A percentile compares a stretch with the other conserved stretches of the same genome.
These are phyloP conservation scores for Liodrosophila aerea DNA, from an alignment of 2,888 invertebrate species.

Conservation along the genomic window DNA sequence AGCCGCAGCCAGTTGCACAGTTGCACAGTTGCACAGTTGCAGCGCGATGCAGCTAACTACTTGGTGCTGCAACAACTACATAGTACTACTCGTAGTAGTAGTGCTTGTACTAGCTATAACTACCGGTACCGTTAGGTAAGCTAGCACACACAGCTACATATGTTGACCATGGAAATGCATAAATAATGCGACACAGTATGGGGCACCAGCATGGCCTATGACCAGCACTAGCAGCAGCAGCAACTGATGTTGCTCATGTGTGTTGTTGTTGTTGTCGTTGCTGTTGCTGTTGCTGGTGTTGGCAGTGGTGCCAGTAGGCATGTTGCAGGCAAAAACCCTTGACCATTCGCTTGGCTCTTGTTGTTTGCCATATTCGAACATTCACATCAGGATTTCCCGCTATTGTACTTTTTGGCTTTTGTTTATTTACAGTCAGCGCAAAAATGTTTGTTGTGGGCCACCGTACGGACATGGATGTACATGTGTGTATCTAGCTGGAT, in stretches of 20 bases:
- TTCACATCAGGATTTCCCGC: constrained; percentile 77
- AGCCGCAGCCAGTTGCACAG: constrained; percentile 13
- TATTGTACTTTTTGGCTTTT: constrained; percentile 77
- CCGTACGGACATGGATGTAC: constrained; percentile 6
- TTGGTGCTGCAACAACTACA: constrained; percentile 43
- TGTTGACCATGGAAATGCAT: constrained; percentile 77
- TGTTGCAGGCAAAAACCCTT: constrained; percentile 39
- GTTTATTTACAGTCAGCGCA: constrained; percentile 77
- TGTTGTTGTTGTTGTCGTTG: constrained; percentile 8
- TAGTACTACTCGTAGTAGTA: constrained; percentile 14
- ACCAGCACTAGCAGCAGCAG: constrained; percentile 31
- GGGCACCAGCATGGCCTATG: constrained; percentile 64
- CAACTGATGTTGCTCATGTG: constrained; percentile 6
- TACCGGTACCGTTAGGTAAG: no score
- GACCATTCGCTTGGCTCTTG: constrained; percentile 21
- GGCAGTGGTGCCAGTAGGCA: constrained; percentile 43
- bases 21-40: constrained; percentile 29
- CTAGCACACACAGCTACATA: constrained; percentile 47
- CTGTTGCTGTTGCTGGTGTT: constrained; percentile 15
- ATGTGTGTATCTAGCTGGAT: constrained; percentile 60
- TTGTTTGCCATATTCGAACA: constrained; percentile 77
- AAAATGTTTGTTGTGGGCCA: constrained; percentile 69
- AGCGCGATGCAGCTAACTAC: constrained; percentile 60
- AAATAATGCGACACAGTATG: constrained; percentile 73
- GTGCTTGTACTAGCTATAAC: neutral